Evolutionary conservation across 2,113 vertebrate species (phyloP).

Genomic region (Trogon surrucura): DNA sequence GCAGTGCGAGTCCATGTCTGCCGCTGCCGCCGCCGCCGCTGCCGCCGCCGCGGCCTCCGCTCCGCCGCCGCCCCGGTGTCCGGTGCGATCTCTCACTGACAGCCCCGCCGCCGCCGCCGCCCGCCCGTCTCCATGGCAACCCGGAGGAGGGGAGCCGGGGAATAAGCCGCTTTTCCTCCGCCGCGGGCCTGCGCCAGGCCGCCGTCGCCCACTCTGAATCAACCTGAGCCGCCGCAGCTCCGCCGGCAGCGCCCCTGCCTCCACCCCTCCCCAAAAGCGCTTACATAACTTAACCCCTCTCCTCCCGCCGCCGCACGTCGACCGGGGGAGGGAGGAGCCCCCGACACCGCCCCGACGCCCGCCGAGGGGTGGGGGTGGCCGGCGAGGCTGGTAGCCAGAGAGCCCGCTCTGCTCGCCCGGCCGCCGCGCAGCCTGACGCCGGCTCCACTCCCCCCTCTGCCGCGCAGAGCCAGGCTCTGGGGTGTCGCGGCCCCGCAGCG

Average conservation of each 20-base stretch:
- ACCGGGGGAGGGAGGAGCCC: background rate
- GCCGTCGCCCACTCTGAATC: slow-evolving; percentile 78
- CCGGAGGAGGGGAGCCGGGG: slow-evolving; percentile 57
- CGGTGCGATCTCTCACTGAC: slow-evolving; percentile 82
- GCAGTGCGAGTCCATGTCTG: slow-evolving; percentile 91
- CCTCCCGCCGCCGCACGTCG: background rate
- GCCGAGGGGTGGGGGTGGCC: background rate
- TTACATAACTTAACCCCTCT: slow-evolving; percentile 68
- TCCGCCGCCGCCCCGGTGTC: slow-evolving; percentile 73
- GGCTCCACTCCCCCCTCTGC: background rate
- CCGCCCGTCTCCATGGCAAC: slow-evolving; percentile 91
- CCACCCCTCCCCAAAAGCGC: background rate
- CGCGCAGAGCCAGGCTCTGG: background rate
- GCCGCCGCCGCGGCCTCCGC: slow-evolving; percentile 65
- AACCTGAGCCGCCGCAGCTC: slow-evolving; percentile 61
- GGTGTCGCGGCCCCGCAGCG: background rate
- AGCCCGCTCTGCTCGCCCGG: background rate
- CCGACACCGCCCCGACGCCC: too few relatives aligned
- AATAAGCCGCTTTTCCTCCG: slow-evolving; percentile 88
- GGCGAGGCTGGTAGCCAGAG: background rate
- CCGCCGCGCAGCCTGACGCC: background rate
- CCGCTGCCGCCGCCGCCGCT: slow-evolving; percentile 66
- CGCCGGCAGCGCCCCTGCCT: background rate
- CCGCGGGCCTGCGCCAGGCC: slow-evolving; percentile 85
- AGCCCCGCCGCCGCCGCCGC: slow-evolving; percentile 75